Evolutionary conservation across 2,797 vertebrate species (phyloP), one percentile per base, ranked within the genome.

Genomic region (Enteromius radiatus): DNA sequence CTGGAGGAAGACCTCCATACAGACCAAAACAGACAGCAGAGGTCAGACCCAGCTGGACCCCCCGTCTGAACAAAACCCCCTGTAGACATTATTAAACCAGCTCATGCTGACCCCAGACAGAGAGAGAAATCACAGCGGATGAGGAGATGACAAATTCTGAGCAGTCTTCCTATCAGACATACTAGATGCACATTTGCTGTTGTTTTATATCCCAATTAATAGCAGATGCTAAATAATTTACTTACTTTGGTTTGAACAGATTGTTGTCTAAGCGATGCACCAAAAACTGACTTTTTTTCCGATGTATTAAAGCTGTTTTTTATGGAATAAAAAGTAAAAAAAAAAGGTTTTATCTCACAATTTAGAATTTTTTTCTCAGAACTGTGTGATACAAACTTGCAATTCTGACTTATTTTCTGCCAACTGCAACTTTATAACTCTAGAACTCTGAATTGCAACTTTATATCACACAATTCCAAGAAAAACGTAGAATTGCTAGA

Each of bases 11-110:
- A 71, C 64, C 82, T 84, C 45, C 74, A 76, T 78, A 70, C 88
- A 19, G 76, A 78, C 79, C 80, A 36, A 81, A 87, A 87, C 70
- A 52, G 68, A 64, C 69, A 65, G 82, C 59, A 69, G 38, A 56
- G 69, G 82, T 73, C 1, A 71, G 15, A 74, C 56, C 49, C 68
- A 61, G 81, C 73, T 77, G 79, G 80, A 87, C 78, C 76, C 78
- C 78, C 83, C 87, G 85, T 92, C 83, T 88, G 78, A 75, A 75
- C 73, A 47, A 64, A 64, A 12, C 56, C 75, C 52, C 31, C 74
- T 3, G 36, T 19, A 61, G 54, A 26, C 33, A 54, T 91, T 87
- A 92, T 92, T 88, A 89, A 87, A 88, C 41, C 77, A 86, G 54
- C 81, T 68, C 77, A 76, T 17, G 69, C 76, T 70, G 86, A 74